Percentiles rank a stretch among this genome's conserved stretches.
phyloP scores from a whole-genome alignment of 2,888 invertebrate genomes.

The Hyposoter dolosus region DNA sequence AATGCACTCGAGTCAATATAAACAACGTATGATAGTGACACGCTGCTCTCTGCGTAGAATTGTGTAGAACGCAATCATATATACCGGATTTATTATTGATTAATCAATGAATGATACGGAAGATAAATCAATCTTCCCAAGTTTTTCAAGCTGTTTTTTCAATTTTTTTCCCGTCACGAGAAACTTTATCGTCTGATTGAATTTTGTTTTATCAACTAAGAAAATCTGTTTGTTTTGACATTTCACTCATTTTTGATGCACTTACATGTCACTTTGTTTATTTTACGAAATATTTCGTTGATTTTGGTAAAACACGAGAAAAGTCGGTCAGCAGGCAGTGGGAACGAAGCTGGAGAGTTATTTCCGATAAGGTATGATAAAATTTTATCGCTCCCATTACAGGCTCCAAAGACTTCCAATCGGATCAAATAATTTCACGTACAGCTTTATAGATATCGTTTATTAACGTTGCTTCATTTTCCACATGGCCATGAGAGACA shows the following conservation, averaged over 20 bases:
- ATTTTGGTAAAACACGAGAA: not conserved
- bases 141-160: not conserved
- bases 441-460: not conserved
- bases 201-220: not conserved
- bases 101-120: not conserved
- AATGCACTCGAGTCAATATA: conserved; percentile 79
- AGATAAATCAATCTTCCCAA: not conserved
- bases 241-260: not conserved
- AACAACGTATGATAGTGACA: conserved; percentile 74
- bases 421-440: not conserved
- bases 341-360: not conserved
- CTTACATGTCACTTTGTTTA: not conserved
- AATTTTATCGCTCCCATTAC: not conserved
- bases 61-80: not conserved
- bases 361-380: conserved; percentile 2
- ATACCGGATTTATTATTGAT: not conserved
- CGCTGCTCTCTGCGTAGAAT: conserved; percentile 3
- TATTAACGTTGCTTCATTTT: conserved; percentile 2
- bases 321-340: not conserved
- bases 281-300: not conserved
- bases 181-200: not conserved
- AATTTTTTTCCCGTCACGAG: not conserved
- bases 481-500: not conserved
- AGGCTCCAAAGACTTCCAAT: not conserved
- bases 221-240: not conserved